Conservation (phyloP, 2,888 invertebrate species). For the Troides helena region DNA sequence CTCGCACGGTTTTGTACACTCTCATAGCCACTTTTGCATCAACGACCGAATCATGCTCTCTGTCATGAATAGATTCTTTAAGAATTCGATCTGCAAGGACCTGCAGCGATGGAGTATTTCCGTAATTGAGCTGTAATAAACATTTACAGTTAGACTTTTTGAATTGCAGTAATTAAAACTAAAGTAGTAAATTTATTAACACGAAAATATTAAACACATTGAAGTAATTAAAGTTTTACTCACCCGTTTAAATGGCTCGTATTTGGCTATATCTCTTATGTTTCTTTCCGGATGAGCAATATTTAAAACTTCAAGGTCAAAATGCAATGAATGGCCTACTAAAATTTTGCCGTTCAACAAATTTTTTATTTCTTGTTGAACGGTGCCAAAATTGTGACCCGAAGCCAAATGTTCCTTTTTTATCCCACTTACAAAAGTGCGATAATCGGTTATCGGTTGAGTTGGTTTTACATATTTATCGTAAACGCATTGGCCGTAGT, state of each 20-base stretch:
- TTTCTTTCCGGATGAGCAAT: slow-evolving; percentile 29
- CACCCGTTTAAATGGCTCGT: slow-evolving; percentile 26
- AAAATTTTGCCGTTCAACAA: slow-evolving; percentile 22
- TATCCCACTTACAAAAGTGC: slow-evolving; percentile 24
- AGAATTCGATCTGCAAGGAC: slow-evolving; percentile 3
- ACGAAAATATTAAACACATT: too few relatives aligned
- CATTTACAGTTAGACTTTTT: background rate
- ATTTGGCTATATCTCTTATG: slow-evolving; percentile 27
- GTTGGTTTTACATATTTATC: slow-evolving; percentile 32
- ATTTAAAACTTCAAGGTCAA: slow-evolving; percentile 26
- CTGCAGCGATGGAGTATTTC: background rate
- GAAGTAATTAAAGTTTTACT: background rate
- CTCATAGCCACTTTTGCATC: slow-evolving; percentile 29
- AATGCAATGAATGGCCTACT: slow-evolving; percentile 30
- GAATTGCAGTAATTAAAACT: background rate
- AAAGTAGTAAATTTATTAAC: too few relatives aligned
- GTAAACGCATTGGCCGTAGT: slow-evolving; percentile 8
- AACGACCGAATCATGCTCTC: slow-evolving; percentile 25
- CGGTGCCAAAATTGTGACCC: background rate
- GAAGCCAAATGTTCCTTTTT: slow-evolving; percentile 6
- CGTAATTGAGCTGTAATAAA: slow-evolving; percentile 8
- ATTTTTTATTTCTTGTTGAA: background rate
- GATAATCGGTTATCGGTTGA: slow-evolving; percentile 26
- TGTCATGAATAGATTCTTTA: slow-evolving; percentile 20
- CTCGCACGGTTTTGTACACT: slow-evolving; percentile 20